Evolutionary conservation across 1,140 invertebrate species (phyloP).

Genomic region (Metaphire vulgaris): DNA sequence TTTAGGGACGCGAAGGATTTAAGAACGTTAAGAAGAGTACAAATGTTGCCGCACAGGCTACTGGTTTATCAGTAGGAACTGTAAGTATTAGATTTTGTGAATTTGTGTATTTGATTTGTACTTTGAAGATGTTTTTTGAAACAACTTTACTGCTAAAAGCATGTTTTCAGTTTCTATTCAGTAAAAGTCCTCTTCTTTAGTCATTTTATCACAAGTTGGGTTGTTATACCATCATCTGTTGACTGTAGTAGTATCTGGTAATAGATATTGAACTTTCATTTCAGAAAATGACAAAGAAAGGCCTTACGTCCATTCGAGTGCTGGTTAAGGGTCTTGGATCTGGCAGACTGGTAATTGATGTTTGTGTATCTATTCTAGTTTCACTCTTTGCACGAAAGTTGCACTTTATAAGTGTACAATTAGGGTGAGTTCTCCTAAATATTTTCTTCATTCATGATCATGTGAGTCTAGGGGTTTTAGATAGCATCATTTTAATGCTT

Average conservation of each 20-base stretch:
- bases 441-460: not conserved
- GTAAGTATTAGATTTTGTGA: constrained; percentile 43
- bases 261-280: no score
- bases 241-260: no score
- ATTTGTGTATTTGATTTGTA: not conserved
- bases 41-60: constrained; percentile 87
- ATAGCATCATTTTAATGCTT: not conserved
- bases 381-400: no score
- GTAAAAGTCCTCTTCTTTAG: constrained; percentile 16
- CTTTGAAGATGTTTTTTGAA: not conserved
- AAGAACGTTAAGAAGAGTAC: constrained; percentile 89
- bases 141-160: not conserved
- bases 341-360: constrained; percentile 69
- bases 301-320: constrained; percentile 66
- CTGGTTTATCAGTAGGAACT: constrained; percentile 67
- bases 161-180: constrained; percentile 13
- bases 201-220: constrained; percentile 35
- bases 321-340: constrained; percentile 73
- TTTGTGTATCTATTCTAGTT: not conserved
- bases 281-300: constrained; percentile 67
- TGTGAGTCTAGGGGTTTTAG: not conserved
- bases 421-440: no score
- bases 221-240: no score
- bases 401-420: no score
- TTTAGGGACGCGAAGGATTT: constrained; percentile 82